Conservation (phyloP, 2,888 invertebrate genomes). For the Agonopterix arenella region DNA sequence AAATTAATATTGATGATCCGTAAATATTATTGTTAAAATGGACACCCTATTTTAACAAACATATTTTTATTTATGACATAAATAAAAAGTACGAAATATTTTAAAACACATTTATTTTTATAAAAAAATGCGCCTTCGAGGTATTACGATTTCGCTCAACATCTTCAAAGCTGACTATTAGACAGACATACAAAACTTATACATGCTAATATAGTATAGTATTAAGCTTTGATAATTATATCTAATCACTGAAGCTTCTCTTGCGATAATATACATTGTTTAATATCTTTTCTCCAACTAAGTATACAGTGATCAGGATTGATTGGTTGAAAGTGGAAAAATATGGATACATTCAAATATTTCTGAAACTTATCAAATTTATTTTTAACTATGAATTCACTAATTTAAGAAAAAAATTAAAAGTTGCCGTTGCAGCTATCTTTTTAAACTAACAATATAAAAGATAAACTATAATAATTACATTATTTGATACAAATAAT, state of each 20-base stretch:
- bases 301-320: no score
- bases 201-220: constrained; percentile 40
- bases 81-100: constrained; percentile 26
- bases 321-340: no score
- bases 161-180: constrained; percentile 41
- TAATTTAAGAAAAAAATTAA: no score
- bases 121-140: constrained; percentile 53
- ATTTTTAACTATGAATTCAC: no score
- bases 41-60: constrained; percentile 1
- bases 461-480: constrained; percentile 2
- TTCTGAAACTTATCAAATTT: no score
- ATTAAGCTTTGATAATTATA: constrained; percentile 11
- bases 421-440: no score
- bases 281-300: no score
- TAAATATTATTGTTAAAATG: constrained; percentile 13
- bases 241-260: background rate
- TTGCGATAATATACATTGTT: no score
- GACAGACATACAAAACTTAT: constrained; percentile 36
- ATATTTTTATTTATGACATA: constrained; percentile 4
- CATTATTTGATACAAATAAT: constrained; percentile 8
- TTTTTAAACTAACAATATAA: background rate
- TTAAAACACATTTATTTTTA: constrained; percentile 64
- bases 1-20: constrained; percentile 35
- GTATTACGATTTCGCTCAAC: constrained; percentile 32
- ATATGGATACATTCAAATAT: no score